phyloP scores from a whole-genome alignment of 2,888 invertebrate genomes.

The Odontothrips loti region DNA sequence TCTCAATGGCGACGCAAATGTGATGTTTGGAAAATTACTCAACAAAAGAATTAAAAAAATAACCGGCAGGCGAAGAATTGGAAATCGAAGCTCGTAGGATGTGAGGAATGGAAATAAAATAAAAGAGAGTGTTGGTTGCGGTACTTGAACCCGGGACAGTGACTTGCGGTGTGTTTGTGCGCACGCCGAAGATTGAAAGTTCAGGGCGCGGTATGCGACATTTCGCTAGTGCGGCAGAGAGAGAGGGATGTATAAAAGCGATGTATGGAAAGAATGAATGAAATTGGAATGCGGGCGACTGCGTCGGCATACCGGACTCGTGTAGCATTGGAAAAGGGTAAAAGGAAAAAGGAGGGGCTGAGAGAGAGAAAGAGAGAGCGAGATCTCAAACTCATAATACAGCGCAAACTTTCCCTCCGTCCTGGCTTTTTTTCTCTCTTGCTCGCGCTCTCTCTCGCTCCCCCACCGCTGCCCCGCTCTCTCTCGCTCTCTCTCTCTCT shows the following conservation, averaged over 20 bases:
- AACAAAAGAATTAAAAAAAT: no score
- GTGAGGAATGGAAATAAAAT: no score
- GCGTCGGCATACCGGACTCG: background rate
- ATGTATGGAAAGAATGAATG: background rate
- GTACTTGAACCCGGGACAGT: no score
- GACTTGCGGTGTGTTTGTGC: no score
- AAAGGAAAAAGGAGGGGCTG: background rate
- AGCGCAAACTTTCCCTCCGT: constrained; percentile 19
- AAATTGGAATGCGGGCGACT: background rate
- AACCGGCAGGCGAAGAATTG: no score
- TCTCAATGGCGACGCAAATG: no score
- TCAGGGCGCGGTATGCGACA: no score
- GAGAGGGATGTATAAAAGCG: background rate
- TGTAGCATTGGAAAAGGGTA: background rate
- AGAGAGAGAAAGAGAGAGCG: background rate
- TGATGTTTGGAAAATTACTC: no score
- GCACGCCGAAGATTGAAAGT: no score
- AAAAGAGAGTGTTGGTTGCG: no score
- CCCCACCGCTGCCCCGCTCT: background rate
- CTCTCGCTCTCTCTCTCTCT: background rate
- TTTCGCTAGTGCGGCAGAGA: background rate
- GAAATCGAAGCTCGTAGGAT: no score
- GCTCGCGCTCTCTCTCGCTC: background rate
- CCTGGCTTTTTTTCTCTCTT: background rate
- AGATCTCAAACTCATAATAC: constrained; percentile 26